A percentile compares a stretch with the other conserved stretches of the same genome.
Conservation (phyloP, 1,140 invertebrate species). For the Bombus consobrinus region DNA sequence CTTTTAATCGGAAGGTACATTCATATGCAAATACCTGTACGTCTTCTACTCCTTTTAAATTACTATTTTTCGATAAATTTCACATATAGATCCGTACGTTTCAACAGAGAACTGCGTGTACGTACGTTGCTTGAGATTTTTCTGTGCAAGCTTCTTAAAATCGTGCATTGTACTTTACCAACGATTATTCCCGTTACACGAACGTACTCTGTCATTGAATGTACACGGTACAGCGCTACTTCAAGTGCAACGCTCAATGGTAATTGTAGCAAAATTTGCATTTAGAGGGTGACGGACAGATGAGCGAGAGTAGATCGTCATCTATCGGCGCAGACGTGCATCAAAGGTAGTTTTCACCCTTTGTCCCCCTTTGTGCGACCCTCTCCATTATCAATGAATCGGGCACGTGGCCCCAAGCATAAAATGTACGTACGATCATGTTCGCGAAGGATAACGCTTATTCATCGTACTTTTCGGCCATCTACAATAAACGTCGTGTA, state of each 20-base stretch:
- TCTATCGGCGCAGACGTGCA: conserved; percentile 35
- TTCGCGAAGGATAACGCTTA: conserved; percentile 8
- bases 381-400: conserved; percentile 38
- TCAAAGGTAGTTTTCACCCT: conserved; percentile 31
- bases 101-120: neutral
- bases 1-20: too few species aligned
- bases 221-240: neutral
- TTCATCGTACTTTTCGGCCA: neutral
- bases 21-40: too few species aligned
- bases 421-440: neutral
- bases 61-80: neutral
- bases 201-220: neutral
- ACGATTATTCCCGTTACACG: too few species aligned
- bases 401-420: conserved; percentile 44
- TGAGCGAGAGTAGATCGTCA: conserved; percentile 41
- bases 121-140: neutral
- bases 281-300: conserved; percentile 23
- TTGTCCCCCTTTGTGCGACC: conserved; percentile 6
- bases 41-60: neutral
- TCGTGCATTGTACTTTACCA: too few species aligned
- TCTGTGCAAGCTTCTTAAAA: neutral
- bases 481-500: neutral
- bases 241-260: too few species aligned
- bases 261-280: neutral
- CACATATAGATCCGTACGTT: fast-evolving